Conservation (phyloP, 1,140 invertebrate species). For the Carposina sasakii region DNA sequence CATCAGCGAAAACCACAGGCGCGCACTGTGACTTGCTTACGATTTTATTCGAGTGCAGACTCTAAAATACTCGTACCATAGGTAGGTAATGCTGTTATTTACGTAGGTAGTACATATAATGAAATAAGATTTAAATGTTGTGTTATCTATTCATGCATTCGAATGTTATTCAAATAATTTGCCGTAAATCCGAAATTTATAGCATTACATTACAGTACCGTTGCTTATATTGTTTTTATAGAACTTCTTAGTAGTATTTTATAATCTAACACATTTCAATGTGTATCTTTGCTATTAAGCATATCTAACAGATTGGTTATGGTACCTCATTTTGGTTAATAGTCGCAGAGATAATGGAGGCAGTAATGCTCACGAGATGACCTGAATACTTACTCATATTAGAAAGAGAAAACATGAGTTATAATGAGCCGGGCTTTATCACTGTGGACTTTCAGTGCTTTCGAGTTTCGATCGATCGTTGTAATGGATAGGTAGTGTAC, state of each 20-base stretch:
- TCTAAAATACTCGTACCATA: too few species aligned
- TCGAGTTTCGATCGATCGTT: slow-evolving; percentile 29
- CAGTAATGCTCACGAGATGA: slow-evolving; percentile 49
- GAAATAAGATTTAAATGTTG: too few species aligned
- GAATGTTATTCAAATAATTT: too few species aligned
- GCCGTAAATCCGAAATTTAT: slow-evolving; percentile 16
- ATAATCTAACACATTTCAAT: background rate
- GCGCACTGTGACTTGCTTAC: too few species aligned
- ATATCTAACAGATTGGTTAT: slow-evolving; percentile 14
- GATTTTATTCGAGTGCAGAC: too few species aligned
- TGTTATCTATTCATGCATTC: too few species aligned
- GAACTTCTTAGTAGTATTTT: slow-evolving; percentile 1
- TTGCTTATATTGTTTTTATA: too few species aligned
- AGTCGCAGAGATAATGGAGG: slow-evolving; percentile 44
- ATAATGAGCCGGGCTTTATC: slow-evolving; percentile 32
- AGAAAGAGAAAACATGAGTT: slow-evolving; percentile 54
- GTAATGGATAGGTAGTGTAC: slow-evolving; percentile 39
- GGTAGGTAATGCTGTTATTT: too few species aligned
- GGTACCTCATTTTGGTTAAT: slow-evolving; percentile 31
- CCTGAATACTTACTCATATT: slow-evolving; percentile 47
- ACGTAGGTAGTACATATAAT: too few species aligned
- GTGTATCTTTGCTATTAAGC: slow-evolving; percentile 6
- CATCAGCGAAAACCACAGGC: too few species aligned
- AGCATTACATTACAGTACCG: too few species aligned
- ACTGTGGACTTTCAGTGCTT: slow-evolving; percentile 32